Conservation (phyloP, 2,888 invertebrate genomes). For the Drosophila emarginata region DNA sequence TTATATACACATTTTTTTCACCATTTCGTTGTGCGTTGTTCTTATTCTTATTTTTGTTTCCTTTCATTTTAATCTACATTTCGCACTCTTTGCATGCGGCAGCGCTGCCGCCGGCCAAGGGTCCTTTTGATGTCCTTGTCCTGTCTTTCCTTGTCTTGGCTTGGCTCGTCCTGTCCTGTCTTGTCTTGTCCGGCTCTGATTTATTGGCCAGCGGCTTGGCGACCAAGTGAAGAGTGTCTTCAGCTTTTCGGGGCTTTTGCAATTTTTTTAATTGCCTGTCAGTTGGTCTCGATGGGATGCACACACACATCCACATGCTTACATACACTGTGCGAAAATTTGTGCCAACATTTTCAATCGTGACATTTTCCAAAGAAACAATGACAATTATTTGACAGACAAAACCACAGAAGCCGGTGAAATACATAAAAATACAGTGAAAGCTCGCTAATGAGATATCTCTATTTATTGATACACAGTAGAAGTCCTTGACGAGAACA, state of each 20-base stretch:
- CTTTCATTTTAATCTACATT: constrained; percentile 40
- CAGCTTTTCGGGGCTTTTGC: constrained; percentile 58
- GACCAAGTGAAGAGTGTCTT: constrained; percentile 20
- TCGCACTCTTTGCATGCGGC: constrained; percentile 46
- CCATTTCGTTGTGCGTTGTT: constrained; percentile 3
- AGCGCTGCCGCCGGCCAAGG: constrained; percentile 34
- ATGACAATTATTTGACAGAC: constrained; percentile 51
- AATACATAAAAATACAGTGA: neutral
- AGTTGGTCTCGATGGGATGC: constrained; percentile 27
- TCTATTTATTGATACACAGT: too few relatives aligned
- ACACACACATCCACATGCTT: neutral
- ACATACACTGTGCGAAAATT: constrained; percentile 45
- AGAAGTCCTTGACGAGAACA: too few relatives aligned
- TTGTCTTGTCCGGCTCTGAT: constrained; percentile 47
- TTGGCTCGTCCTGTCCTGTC: constrained; percentile 39
- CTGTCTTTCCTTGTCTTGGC: constrained; percentile 35
- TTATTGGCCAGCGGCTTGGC: constrained; percentile 54
- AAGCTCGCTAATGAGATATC: too few relatives aligned
- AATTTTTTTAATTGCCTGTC: constrained; percentile 73
- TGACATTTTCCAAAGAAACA: constrained; percentile 39
- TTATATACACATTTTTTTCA: constrained; percentile 44
- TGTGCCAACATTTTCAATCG: constrained; percentile 31
- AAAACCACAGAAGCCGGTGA: constrained; percentile 35
- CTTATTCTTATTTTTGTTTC: constrained; percentile 15
- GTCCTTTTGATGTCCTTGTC: constrained; percentile 52